phyloP scores from a whole-genome alignment of 2,888 invertebrate species.

The Calameuta idolon region DNA sequence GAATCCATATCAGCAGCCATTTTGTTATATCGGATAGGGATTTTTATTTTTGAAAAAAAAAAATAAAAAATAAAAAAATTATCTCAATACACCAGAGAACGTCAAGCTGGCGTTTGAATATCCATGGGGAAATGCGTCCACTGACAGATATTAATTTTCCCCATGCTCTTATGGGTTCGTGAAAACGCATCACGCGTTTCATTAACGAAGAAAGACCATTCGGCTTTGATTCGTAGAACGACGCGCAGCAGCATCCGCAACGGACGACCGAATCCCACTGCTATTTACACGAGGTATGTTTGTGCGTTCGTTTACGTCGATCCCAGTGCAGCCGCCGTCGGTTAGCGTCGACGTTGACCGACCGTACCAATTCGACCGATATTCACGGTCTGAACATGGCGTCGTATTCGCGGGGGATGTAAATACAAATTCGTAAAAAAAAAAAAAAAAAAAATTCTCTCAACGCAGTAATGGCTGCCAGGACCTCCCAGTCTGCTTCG shows the following conservation, averaged over 20 bases:
- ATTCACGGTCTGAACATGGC: neutral
- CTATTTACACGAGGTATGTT: neutral
- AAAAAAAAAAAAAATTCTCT: slow-evolving; percentile 45
- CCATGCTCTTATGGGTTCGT: neutral
- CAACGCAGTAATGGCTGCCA: slow-evolving; percentile 13
- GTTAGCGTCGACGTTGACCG: neutral
- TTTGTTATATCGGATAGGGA: neutral
- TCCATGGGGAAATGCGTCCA: neutral
- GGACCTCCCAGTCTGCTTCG: slow-evolving; percentile 17
- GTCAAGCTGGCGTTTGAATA: neutral
- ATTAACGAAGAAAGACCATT: slow-evolving; percentile 28
- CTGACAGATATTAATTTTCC: neutral
- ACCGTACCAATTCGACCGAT: neutral
- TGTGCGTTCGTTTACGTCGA: neutral
- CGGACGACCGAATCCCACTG: neutral
- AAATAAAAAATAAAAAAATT: neutral
- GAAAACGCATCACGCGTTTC: slow-evolving; percentile 25
- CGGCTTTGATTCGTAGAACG: neutral
- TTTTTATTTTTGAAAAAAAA: neutral
- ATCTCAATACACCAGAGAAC: neutral
- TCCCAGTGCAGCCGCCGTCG: neutral
- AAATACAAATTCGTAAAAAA: slow-evolving; percentile 46
- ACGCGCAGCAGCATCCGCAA: neutral
- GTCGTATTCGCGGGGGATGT: slow-evolving; percentile 22
- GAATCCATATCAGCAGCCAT: neutral